Evolutionary conservation across 2,888 invertebrate species (phyloP), one percentile per base, ranked within the genome.

Genomic region (Caenorhabditis uteleia): DNA sequence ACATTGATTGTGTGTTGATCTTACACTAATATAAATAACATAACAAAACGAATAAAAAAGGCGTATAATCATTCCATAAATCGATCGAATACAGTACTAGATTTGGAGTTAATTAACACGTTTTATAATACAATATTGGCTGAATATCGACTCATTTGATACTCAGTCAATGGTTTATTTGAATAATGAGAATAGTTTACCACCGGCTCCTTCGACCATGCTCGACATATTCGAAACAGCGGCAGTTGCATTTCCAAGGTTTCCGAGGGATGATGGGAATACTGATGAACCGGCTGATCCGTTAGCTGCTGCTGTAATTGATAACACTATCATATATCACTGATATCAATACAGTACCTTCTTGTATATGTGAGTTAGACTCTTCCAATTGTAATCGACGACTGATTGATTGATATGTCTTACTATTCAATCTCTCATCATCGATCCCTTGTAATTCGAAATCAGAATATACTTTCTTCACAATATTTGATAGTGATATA

Each of bases 391-490:
- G 93, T 90, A 98, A 91, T 78, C 98, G 89, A 77, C 91, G 90
- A 57, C 91, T 90, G 77, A 97, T 91, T 23, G 79, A 77, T 54
- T 81, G 69, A 53, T 97, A 97, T 76, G 89, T 89, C 87, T 95
- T 95, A 67, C 92, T 93, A 87, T 95, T 94, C 58, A 98, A 87
- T 85, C 93, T 92, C 84, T 95, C 95, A 83, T 97, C 95, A 85
- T 93, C 92, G 40, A 98, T 95, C 73, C 97, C 97, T 87, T 98
- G 97, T 62, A 98, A 89, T 87, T 97, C 97, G 86, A 97, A 98
- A 86, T 98, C 97, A 44, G 94, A 92, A 87, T 95, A 95, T 85
- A 95, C 90, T 91, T 98, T 72, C 55, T 92, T 94, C 69, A 93
- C 89, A 82, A 97, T 91, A 84, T 93, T 93, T 83, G 93, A 91